Evolutionary conservation across 2,797 vertebrate species (phyloP).

Genomic region (Clarias fuscus): DNA sequence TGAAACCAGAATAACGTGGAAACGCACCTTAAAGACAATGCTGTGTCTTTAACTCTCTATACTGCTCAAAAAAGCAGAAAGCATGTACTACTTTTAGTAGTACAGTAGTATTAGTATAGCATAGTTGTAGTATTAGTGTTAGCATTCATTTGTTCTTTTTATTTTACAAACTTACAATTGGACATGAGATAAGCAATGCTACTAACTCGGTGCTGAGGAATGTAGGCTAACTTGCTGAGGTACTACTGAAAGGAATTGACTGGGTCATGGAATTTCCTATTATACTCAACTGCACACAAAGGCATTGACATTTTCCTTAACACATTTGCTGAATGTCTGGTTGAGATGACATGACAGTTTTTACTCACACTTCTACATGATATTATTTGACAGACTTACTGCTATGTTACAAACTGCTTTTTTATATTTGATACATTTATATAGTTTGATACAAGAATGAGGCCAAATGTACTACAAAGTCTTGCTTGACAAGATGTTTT

Average conservation of each 20-base stretch:
- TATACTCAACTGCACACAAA: too few species aligned
- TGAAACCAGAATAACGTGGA: background rate
- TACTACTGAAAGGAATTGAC: background rate
- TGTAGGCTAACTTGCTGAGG: constrained; percentile 4
- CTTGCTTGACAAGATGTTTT: background rate
- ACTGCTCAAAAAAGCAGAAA: background rate
- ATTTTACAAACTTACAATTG: too few species aligned
- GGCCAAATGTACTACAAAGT: background rate
- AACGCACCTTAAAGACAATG: background rate
- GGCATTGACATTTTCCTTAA: background rate
- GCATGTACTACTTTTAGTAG: background rate
- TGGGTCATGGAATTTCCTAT: background rate
- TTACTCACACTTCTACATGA: background rate
- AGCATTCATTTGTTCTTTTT: background rate
- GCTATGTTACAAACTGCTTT: too few species aligned
- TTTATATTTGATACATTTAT: background rate
- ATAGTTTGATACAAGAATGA: background rate
- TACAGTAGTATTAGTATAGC: too few species aligned
- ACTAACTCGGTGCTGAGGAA: background rate
- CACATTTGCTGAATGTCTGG: background rate
- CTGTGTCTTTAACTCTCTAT: too few species aligned
- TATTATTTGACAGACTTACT: background rate
- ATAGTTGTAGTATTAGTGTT: background rate
- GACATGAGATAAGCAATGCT: background rate
- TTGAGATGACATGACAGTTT: background rate